Base-by-base conservation (phyloP, 92 coral and sea anemone species). In the Porites rus region DNA sequence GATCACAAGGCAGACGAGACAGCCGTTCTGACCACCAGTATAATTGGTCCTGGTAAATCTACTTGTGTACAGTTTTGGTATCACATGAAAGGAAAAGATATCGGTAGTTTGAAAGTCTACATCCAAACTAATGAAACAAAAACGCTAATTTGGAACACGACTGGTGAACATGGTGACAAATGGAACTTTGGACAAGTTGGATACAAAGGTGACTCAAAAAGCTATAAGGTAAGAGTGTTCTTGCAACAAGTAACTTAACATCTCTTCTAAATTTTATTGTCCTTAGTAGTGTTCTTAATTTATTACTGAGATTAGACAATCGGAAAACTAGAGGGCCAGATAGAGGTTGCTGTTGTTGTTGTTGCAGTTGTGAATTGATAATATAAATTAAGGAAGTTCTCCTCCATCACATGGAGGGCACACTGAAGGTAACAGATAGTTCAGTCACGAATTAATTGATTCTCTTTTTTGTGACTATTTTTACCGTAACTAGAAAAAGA, bases 151-250 rank as follows among this genome's bases (percentile, higher is more conserved):
- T 94, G 98, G 98, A 75, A 82, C 22, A 80, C 77, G 50, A 61
- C 86, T 19, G 98, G 98, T 18, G 78, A 92, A 21, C 64, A 69
- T 75, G 94, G 94, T 4, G 89, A 76, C 28, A 25, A 51, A 7
- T 94, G 98, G 98, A 67, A 90, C 65, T 94, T 86, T 90, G 98
- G 98, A 16, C 95, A 94, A 81, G 87, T 88, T 22, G 89, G 88
- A 17, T 52, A 70, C 53, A 92, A 77, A 76, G 76, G 82, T 19
- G 67, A 50, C 14, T 61, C 21, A 1, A 31, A 60, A 28, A 46
- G 51, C 17, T 82, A 60, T 24, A 72, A 61, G 79, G 86, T 82
- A 76, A 10, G 65, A 12, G 6, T 21, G 7, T 63, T 1, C 38
- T 31, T 31, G 38, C 38, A 31, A 31, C 4, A 31, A 31, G 0